Evolutionary conservation across 1,140 invertebrate species (phyloP), one percentile per base, ranked within the genome.

Genomic region (Paralvinella palmiformis): DNA sequence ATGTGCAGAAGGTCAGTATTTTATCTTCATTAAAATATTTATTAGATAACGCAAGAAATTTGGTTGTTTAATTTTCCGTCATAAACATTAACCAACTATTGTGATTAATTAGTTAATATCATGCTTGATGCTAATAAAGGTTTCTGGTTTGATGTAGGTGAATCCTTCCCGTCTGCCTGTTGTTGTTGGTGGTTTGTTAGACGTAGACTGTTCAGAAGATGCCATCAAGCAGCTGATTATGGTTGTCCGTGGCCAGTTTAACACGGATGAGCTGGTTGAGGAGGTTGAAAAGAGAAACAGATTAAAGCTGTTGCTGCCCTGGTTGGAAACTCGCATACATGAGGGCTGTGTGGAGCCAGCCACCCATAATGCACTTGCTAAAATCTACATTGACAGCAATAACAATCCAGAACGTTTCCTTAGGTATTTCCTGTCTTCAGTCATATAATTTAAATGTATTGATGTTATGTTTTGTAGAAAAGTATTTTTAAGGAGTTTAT

Each of bases 301-400:
- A 56, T 80, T 99, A 65, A 99, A 99, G 76, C 82, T 99, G 22
- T 81, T 99, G 6, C 82, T 97, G 15, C 92, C 95, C 0, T 99
- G 96, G 96, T 80, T 99, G 68, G 97, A 99, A 78, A 95, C 90
- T 3, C 87, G 96, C 59, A 89, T 96, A 27, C 96, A 98, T 76
- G 97, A 99, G 77, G 94, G 93, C 22, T 93, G 92, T 72, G 88
- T 88, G 29, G 97, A 99, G 75, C 91, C 96, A 27, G 96, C 96
- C 5, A 99, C 97, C 0, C 97, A 99, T 80, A 99, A 99, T 83
- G 97, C 97, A 3, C 80, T 99, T 59, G 97, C 96, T 56, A 99
- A 99, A 80, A 99, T 99, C 72, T 99, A 99, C 83, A 99, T 99
- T 71, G 97, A 99, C 79, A 94, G 94, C 64, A 99, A 99, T 81